These are phyloP conservation scores for Scaptomyza tumidula DNA, from an alignment of 2,888 invertebrate genomes.

Conservation along the genomic window DNA sequence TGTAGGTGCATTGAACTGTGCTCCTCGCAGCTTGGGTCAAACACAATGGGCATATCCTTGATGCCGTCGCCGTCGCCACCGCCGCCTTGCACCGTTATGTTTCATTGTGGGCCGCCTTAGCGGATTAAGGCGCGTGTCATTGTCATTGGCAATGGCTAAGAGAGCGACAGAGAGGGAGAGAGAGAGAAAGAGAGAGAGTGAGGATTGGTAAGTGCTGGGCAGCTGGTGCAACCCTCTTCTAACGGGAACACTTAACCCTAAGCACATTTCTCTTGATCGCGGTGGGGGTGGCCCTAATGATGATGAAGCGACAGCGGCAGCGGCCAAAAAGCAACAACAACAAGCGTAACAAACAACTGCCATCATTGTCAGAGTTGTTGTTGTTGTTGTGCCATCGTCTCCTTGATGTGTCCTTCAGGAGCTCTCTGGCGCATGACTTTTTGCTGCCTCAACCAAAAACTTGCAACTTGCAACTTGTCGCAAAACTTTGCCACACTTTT, in stretches of 20 bases:
- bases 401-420: constrained; percentile 83
- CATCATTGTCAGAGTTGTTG: constrained; percentile 48
- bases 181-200: not conserved
- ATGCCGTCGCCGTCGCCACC: constrained; percentile 4
- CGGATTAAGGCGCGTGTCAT: constrained; percentile 68
- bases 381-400: constrained; percentile 57
- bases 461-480: constrained; percentile 61
- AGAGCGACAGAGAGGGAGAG: not conserved
- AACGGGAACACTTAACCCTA: constrained; percentile 79
- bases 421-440: constrained; percentile 79
- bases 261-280: constrained; percentile 54
- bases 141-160: constrained; percentile 28
- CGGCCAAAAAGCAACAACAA: constrained; percentile 46
- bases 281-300: constrained; percentile 69
- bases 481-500: constrained; percentile 62
- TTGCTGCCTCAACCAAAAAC: constrained; percentile 62
- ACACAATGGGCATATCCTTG: constrained; percentile 58
- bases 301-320: constrained; percentile 63
- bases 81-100: constrained; percentile 56
- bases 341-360: constrained; percentile 60
- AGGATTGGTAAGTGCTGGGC: constrained; percentile 32
- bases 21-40: constrained; percentile 32
- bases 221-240: constrained; percentile 66
- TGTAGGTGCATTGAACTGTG: constrained; percentile 75
- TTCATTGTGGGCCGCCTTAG: constrained; percentile 54